Base-by-base conservation (phyloP, 1,140 invertebrate genomes). In the Hydropsyche tenuis region DNA sequence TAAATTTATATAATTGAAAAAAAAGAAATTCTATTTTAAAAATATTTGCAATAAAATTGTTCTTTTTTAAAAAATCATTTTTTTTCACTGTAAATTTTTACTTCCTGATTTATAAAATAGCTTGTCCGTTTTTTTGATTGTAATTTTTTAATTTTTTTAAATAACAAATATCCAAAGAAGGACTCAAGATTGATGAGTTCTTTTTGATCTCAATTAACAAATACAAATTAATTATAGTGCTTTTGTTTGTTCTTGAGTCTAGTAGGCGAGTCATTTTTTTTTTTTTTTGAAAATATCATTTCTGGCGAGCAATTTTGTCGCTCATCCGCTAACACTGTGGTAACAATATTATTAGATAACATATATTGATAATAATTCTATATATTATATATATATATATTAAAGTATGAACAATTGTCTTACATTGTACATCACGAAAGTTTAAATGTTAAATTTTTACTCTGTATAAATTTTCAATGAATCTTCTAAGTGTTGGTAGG, bases 271-370 rank as follows among this genome's bases (percentile, higher is more conserved):
- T 74, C 73, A 74, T 74, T 73, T 73, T 68, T 69, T 62, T 69
- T 23, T 42, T 65, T 69, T n/a, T 20, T 46, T 69, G 45, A 42
- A 42, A 56, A 56, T 72, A 25, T 72, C 53, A 72, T 63, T 72
- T 72, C 69, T 70, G 73, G 66, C 73, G 73, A 74, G 73, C 73
- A 74, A 43, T 70, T 73, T 74, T 64, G 73, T 69, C 65, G 73
- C 73, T 74, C 73, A 74, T 74, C 73, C 66, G 73, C 73, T 74
- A 64, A 74, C 73, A 74, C 73, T 74, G 73, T 74, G 73, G 73
- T 74, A 74, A 69, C 72, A 66, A 66, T 73, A 73, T 73, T 53
- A 68, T 73, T 73, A 73, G 72, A 68, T 66, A 69, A 63, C 53
- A 45, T 64, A 64, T 72, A 72, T 62, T 30, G 42, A 71, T 37